Conservation (phyloP, 2,797 vertebrate genomes). For the Spondyliosoma cantharus region DNA sequence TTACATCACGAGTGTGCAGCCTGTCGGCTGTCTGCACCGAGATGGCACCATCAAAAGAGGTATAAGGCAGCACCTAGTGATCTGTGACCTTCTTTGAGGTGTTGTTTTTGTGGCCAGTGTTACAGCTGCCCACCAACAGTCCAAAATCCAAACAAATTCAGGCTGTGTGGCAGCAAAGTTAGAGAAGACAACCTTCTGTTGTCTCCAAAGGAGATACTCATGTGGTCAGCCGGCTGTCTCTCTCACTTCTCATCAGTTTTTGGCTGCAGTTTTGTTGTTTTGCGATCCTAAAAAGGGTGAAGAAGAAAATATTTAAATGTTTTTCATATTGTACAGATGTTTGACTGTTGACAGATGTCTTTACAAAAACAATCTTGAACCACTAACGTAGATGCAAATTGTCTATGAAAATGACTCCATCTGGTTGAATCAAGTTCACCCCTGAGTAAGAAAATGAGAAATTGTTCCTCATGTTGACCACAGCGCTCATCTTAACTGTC, state of each 20-base stretch:
- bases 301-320: too few relatives aligned
- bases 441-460: neutral
- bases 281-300: neutral
- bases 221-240: neutral
- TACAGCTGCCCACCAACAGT: too few relatives aligned
- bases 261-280: neutral
- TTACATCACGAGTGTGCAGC: slow-evolving; percentile 94
- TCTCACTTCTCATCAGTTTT: neutral
- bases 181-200: too few relatives aligned
- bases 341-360: neutral
- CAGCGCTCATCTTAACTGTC: neutral
- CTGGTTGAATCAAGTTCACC: slow-evolving; percentile 2
- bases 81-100: neutral
- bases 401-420: neutral
- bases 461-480: neutral
- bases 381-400: neutral
- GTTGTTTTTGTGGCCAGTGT: neutral
- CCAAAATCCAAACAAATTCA: neutral
- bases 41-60: slow-evolving; percentile 93
- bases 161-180: neutral
- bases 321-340: neutral
- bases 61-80: slow-evolving; percentile 59
- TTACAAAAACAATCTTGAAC: neutral
- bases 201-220: neutral
- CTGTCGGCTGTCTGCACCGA: slow-evolving; percentile 91